Evolutionary conservation across 2,113 vertebrate species (phyloP).

Genomic region (Rattus norvegicus): GRCr8 NC_086032.1:20608001-20608500

Average conservation of each 20-base stretch:
- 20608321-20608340: neutral
- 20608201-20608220: neutral
- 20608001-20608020: neutral
- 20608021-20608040: neutral
- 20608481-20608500: neutral
- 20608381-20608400: neutral
- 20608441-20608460: neutral
- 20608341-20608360: neutral
- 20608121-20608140: neutral
- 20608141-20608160: neutral
- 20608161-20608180: neutral
- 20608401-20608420: neutral
- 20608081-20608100: neutral
- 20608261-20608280: neutral
- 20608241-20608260: neutral
- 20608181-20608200: neutral
- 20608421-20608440: neutral
- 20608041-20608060: neutral
- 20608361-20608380: neutral
- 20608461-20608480: neutral
- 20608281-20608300: constrained; percentile 12
- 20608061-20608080: neutral
- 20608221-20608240: neutral
- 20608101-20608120: neutral
- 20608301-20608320: constrained; percentile 24